A percentile compares a stretch with the other conserved stretches of the same genome.
Conservation (phyloP, 2,113 vertebrate genomes). For the Vidua chalybeata region DNA sequence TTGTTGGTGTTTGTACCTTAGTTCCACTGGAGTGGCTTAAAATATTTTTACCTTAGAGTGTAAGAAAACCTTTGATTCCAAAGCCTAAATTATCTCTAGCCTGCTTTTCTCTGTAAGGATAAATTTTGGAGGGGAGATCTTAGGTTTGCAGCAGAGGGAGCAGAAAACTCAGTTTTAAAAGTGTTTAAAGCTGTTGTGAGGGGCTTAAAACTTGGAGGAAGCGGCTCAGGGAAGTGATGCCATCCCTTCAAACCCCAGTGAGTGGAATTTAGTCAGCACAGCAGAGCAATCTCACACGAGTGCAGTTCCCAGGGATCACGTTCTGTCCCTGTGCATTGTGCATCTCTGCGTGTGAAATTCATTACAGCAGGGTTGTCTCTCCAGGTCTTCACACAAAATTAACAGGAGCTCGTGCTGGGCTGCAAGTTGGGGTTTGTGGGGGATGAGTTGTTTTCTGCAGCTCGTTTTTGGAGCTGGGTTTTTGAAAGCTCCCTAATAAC, state of each 20-base stretch:
- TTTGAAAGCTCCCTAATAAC: background rate
- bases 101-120: background rate
- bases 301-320: background rate
- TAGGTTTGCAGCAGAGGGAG: rapidly evolving
- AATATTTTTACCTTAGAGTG: background rate
- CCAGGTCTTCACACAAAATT: background rate
- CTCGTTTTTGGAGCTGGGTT: background rate
- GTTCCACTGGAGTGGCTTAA: background rate
- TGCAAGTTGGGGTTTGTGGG: background rate
- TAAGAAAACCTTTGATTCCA: background rate
- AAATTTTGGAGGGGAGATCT: background rate
- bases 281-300: rapidly evolving
- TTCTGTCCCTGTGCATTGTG: rapidly evolving
- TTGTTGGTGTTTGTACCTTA: background rate
- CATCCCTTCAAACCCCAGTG: background rate
- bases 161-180: background rate
- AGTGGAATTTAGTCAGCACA: background rate
- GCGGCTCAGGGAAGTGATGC: background rate
- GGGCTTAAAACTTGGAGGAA: background rate
- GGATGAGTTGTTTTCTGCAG: background rate
- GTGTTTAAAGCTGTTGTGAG: background rate
- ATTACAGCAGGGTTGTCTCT: background rate
- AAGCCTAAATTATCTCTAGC: background rate
- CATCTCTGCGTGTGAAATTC: background rate
- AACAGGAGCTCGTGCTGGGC: rapidly evolving